Evolutionary conservation across 2,888 invertebrate genomes (phyloP).

Genomic region (Volucella inflata): DNA sequence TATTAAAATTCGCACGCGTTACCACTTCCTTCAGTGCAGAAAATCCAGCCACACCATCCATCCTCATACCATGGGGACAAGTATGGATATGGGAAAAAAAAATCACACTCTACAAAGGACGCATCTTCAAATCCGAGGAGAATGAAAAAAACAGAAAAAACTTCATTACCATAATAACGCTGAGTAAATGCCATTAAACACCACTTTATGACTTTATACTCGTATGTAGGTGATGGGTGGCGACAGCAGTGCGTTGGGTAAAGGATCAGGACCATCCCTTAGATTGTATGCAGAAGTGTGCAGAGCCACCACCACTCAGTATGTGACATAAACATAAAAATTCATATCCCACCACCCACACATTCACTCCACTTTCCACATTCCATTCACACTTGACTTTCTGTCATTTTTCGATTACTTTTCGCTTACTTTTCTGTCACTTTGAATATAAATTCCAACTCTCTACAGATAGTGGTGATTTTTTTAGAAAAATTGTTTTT

Average conservation of each 20-base stretch:
- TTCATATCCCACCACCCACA: conserved; percentile 62
- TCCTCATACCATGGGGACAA: conserved; percentile 61
- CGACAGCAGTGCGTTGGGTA: conserved; percentile 4
- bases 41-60: conserved; percentile 64
- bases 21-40: conserved; percentile 61
- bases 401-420: not conserved
- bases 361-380: not conserved
- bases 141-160: conserved; percentile 56
- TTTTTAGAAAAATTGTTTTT: not conserved
- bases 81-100: conserved; percentile 27
- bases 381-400: conserved; percentile 3
- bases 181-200: conserved; percentile 83
- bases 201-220: conserved; percentile 83
- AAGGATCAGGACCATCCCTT: conserved; percentile 65
- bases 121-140: conserved; percentile 63
- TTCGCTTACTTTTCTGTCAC: conserved; percentile 59
- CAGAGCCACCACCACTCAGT: conserved; percentile 8
- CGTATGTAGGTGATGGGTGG: conserved; percentile 65
- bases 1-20: conserved; percentile 75
- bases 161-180: conserved; percentile 83
- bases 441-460: conserved; percentile 65
- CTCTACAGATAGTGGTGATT: conserved; percentile 51
- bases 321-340: conserved; percentile 72
- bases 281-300: conserved; percentile 36
- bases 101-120: conserved; percentile 59